Evolutionary conservation across 2,888 invertebrate genomes (phyloP).

Genomic region (Calephelis perditalis): DNA sequence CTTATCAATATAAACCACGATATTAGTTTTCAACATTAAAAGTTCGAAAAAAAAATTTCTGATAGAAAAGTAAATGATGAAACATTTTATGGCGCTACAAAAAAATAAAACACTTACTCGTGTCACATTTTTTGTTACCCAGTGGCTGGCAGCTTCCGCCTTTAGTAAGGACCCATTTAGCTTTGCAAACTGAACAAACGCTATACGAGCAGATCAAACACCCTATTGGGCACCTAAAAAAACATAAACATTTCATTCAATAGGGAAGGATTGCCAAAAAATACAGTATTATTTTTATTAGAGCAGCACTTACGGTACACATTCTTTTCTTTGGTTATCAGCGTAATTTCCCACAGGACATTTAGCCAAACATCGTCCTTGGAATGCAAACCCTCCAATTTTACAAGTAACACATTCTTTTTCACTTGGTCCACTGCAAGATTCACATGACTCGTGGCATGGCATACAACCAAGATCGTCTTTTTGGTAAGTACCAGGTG

Average conservation of each 20-base stretch:
- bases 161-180: slow-evolving; percentile 86
- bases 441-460: slow-evolving; percentile 88
- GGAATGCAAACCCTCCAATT: slow-evolving; percentile 83
- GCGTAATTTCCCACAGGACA: slow-evolving; percentile 87
- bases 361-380: slow-evolving; percentile 84
- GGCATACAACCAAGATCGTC: slow-evolving; percentile 90
- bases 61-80: no score
- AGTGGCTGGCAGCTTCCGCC: slow-evolving; percentile 85
- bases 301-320: slow-evolving; percentile 75
- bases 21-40: no score
- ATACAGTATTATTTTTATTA: slow-evolving; percentile 23
- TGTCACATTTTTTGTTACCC: slow-evolving; percentile 86
- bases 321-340: slow-evolving; percentile 87
- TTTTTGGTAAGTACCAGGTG: slow-evolving; percentile 89
- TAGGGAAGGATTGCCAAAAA: slow-evolving; percentile 24
- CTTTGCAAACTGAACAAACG: slow-evolving; percentile 85
- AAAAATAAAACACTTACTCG: slow-evolving; percentile 74
- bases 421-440: slow-evolving; percentile 88
- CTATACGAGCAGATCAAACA: slow-evolving; percentile 86
- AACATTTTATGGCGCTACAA: neutral
- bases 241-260: slow-evolving; percentile 30
- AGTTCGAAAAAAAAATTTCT: no score
- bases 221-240: slow-evolving; percentile 83
- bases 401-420: slow-evolving; percentile 89
- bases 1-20: no score